Percentiles rank a stretch among this genome's conserved stretches.
These are phyloP conservation scores for Climacteris rufus DNA, from an alignment of 2,113 vertebrate species.

Conservation along the genomic window DNA sequence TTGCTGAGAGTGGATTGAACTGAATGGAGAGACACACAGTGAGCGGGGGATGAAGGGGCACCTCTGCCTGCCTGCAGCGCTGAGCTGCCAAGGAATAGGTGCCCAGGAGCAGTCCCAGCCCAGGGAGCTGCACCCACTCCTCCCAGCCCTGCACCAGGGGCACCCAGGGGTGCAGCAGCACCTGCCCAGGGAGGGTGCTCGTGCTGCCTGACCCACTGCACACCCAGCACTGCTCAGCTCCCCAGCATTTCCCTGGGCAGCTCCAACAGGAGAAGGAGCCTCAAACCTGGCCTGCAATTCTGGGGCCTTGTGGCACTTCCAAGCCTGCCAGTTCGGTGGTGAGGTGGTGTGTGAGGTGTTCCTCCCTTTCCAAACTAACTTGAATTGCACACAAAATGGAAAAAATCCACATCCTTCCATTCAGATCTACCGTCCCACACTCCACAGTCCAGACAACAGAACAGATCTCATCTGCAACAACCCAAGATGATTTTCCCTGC, in stretches of 20 bases:
- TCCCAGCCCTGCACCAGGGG: neutral
- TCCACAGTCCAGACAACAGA: neutral
- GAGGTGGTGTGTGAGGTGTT: neutral
- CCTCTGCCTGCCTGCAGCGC: neutral
- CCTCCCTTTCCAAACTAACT: neutral
- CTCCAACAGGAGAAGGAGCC: neutral
- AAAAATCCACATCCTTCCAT: neutral
- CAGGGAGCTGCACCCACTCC: too few species aligned
- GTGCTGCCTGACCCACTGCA: neutral
- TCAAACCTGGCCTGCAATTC: neutral
- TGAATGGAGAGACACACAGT: conserved; percentile 21
- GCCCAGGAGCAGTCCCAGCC: too few species aligned
- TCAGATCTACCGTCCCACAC: neutral
- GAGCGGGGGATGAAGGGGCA: neutral
- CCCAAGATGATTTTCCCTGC: neutral
- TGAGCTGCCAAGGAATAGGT: neutral
- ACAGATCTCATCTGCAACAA: neutral
- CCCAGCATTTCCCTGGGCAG: neutral
- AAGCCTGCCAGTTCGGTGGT: neutral
- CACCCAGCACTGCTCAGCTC: neutral
- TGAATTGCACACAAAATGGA: neutral
- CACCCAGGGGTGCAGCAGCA: neutral
- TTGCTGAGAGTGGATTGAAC: conserved; percentile 47
- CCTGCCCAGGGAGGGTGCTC: neutral
- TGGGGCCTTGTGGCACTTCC: neutral